Base-by-base conservation (phyloP, 1,140 invertebrate genomes). In the Psilanteris sp. region DNA sequence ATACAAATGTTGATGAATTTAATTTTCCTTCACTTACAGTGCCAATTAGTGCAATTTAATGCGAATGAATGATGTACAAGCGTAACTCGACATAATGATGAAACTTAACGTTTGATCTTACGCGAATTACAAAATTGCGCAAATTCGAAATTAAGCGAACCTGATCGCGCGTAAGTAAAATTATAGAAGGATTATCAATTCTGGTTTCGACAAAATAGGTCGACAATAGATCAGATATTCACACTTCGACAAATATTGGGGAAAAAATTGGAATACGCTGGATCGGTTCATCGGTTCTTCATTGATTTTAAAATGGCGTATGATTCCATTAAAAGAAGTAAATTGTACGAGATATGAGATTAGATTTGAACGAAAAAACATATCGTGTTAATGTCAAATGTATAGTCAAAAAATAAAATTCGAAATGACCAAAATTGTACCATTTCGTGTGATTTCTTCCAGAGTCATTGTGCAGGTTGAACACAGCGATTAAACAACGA, bases 141-240 rank as follows among this genome's bases (percentile, higher is more conserved):
- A n/a, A n/a, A n/a, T n/a, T 5, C 5, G 18, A 20, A 20, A 20
- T 20, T 3, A 20, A 3, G 18, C 5, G n/a, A 27, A 27, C 5
- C 8, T 27, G n/a, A n/a, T 16, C 6, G 8, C 27, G 14, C 32
- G 8, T 15, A 20, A 31, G 13, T 11, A 27, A 55, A 39, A 55
- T 55, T 55, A 29, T 55, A 39, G 14, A 27, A 18, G 24, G 34
- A 55, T 55, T 55, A 55, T 39, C 50, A 26, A 29, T 20, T 4
- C 37, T 24, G 27, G 36, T 41, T 31, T 41, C 52, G n/a, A 26
- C 52, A 41, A 57, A 57, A 43, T 57, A 57, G 37, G 52, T 57
- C 52, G 32, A 57, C 52, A 41, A 57, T 43, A 57, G 52, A 43
- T 32, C 37, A 26, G 37, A 26, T 34, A 57, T 43, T 43, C 52